A percentile compares a stretch with the other conserved stretches of the same genome.
phyloP scores from a whole-genome alignment of 2,888 invertebrate genomes.

The Trichacis sp. region DNA sequence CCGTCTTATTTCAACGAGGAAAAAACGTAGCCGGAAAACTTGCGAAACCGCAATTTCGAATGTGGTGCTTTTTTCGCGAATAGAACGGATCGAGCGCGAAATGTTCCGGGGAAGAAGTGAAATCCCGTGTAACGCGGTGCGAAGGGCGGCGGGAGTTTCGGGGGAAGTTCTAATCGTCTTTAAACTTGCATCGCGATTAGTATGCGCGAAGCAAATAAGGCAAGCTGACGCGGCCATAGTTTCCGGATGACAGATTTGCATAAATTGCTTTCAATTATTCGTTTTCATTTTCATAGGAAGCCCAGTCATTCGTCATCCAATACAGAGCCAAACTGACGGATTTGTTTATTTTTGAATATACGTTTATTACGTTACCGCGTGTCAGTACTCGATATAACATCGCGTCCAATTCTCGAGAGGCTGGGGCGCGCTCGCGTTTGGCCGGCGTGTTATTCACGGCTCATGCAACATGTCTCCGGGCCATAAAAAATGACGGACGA shows the following conservation, averaged over 20 bases:
- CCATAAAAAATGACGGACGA: conserved; percentile 23
- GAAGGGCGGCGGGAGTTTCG: background rate
- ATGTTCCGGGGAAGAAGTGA: background rate
- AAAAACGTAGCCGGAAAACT: background rate
- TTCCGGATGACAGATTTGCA: conserved; percentile 28
- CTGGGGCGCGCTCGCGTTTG: conserved; percentile 15
- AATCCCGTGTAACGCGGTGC: background rate
- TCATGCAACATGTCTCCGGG: conserved; percentile 14
- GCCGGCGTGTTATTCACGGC: conserved; percentile 24
- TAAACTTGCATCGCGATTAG: conserved; percentile 1
- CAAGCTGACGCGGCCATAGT: conserved; percentile 23
- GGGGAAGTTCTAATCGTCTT: background rate
- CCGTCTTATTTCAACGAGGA: no score
- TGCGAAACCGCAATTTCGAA: background rate
- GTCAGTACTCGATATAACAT: conserved; percentile 28
- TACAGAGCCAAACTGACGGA: conserved; percentile 34
- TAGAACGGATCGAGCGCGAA: background rate
- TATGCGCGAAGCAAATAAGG: background rate
- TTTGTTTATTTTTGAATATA: conserved; percentile 36
- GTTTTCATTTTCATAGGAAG: conserved; percentile 16
- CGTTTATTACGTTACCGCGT: conserved; percentile 39
- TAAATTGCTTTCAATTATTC: conserved; percentile 11
- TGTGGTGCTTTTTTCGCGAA: background rate
- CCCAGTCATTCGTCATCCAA: conserved; percentile 30
- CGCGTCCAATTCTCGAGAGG: conserved; percentile 23